phyloP scores from a whole-genome alignment of 2,797 vertebrate species.

The Trachurus trachurus region DNA sequence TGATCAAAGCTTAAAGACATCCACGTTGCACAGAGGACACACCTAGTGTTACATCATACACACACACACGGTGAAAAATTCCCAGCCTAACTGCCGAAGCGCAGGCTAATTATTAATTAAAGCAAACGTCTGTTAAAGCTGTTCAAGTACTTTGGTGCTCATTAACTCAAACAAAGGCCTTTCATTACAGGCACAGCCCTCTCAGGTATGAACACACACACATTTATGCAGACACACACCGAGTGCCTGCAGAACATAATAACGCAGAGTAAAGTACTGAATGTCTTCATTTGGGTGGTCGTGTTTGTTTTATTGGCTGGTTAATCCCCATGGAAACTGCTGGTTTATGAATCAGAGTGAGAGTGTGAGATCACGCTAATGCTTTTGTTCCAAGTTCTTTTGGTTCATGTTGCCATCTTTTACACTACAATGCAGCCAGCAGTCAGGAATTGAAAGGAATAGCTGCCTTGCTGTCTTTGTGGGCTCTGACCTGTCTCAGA shows the following conservation, averaged over 20 bases:
- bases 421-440: background rate
- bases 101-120: slow-evolving; percentile 74
- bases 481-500: no score
- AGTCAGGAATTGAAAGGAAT: background rate
- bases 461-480: background rate
- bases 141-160: slow-evolving; percentile 74
- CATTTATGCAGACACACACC: slow-evolving; percentile 6
- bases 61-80: slow-evolving; percentile 15
- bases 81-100: slow-evolving; percentile 36
- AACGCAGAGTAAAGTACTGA: background rate
- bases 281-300: slow-evolving; percentile 19
- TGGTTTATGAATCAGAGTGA: slow-evolving; percentile 6
- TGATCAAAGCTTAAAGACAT: slow-evolving; percentile 48
- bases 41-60: background rate
- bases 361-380: background rate
- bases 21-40: slow-evolving; percentile 10
- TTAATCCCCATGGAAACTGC: slow-evolving; percentile 49
- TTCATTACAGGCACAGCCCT: slow-evolving; percentile 63
- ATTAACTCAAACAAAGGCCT: slow-evolving; percentile 79
- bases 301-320: slow-evolving; percentile 30
- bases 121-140: slow-evolving; percentile 76
- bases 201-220: slow-evolving; percentile 45
- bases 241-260: slow-evolving; percentile 1
- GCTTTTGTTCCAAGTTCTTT: background rate
- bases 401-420: slow-evolving; percentile 1